Evolutionary conservation across 2,113 vertebrate species (phyloP).

Genomic region (Cavia aperea): DNA sequence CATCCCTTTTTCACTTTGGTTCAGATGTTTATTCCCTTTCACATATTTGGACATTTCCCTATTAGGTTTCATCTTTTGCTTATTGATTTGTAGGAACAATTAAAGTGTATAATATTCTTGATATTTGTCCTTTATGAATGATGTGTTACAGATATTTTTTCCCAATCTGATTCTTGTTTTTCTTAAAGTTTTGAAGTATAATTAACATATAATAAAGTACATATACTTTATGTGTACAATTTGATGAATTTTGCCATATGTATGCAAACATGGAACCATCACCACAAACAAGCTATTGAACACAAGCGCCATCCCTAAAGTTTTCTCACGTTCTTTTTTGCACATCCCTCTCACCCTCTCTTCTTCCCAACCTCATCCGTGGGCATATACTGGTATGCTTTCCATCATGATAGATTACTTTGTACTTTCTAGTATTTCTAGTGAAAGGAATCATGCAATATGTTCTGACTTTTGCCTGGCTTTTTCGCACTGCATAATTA

Average conservation of each 20-base stretch:
- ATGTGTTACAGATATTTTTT: neutral
- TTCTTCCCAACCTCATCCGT: neutral
- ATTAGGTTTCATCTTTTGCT: neutral
- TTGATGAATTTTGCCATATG: neutral
- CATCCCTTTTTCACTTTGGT: neutral
- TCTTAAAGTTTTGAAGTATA: neutral
- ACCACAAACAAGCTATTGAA: neutral
- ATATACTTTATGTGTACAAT: neutral
- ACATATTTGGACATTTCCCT: neutral
- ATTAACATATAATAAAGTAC: neutral
- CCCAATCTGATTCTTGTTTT: neutral
- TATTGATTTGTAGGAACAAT: neutral
- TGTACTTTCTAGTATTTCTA: neutral
- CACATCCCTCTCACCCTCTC: neutral
- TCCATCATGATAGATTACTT: neutral
- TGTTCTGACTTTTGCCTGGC: neutral
- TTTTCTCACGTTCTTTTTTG: neutral
- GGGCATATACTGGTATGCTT: neutral
- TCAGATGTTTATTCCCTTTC: neutral
- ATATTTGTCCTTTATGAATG: neutral
- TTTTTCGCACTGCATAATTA: neutral
- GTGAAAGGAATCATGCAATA: constrained; percentile 14
- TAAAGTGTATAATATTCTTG: neutral
- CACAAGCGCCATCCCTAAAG: neutral
- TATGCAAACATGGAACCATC: neutral